A percentile compares a stretch with the other conserved stretches of the same genome.
Conservation (phyloP, 2,113 vertebrate species). For the Pluvialis apricaria region DNA sequence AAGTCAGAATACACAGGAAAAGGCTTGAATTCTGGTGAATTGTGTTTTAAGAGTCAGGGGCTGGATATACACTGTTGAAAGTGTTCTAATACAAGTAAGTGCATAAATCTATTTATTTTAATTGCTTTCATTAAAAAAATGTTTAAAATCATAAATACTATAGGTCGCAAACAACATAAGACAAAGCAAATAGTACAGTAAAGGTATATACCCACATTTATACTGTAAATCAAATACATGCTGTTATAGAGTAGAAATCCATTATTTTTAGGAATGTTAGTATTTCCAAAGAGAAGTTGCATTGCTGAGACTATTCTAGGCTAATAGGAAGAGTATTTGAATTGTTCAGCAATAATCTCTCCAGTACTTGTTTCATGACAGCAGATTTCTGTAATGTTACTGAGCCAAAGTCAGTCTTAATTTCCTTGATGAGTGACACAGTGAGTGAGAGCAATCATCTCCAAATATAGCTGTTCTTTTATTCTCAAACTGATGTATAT, state of each 20-base stretch:
- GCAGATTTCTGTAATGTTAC: not conserved
- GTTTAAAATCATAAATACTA: constrained; percentile 29
- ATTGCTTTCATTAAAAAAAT: not conserved
- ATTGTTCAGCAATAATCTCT: not conserved
- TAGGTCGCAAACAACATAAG: not conserved
- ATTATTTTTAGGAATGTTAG: not conserved
- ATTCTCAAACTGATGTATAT: not conserved
- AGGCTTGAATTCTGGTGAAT: not conserved
- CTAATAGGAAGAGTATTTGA: not conserved
- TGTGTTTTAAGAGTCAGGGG: not conserved
- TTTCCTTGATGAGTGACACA: not conserved
- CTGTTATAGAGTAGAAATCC: not conserved
- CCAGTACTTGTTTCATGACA: not conserved
- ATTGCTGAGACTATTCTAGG: not conserved
- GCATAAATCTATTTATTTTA: not conserved
- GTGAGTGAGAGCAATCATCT: constrained; percentile 1
- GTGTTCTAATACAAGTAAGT: not conserved
- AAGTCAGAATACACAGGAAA: not conserved
- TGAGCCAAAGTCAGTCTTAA: not conserved
- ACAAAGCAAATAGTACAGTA: not conserved
- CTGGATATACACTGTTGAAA: not conserved
- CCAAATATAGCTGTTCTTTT: not conserved
- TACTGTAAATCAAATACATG: not conserved
- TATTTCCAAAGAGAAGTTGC: constrained; percentile 1
- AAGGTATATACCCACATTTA: not conserved